Evolutionary conservation across 2,797 vertebrate genomes (phyloP).

Genomic region (Echeneis naucrates): DNA sequence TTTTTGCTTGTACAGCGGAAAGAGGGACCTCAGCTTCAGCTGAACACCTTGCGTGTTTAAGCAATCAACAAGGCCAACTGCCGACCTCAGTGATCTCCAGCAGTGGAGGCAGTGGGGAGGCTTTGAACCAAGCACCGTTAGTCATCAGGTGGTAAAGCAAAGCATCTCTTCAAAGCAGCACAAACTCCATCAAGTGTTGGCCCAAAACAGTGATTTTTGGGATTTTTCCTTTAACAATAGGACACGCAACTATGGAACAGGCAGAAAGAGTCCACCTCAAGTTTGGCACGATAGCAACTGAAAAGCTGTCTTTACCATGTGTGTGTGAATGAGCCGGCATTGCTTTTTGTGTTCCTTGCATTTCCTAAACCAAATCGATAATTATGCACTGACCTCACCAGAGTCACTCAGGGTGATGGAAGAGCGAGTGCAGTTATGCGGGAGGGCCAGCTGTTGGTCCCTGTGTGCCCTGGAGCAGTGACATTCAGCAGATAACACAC

Average conservation of each 20-base stretch:
- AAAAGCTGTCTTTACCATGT: background rate
- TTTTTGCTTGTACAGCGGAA: constrained; percentile 32
- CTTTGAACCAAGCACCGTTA: constrained; percentile 74
- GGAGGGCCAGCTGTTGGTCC: constrained; percentile 69
- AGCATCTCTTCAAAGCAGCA: constrained; percentile 68
- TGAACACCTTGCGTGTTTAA: constrained; percentile 58
- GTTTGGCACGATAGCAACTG: background rate
- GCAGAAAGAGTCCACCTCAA: constrained; percentile 12
- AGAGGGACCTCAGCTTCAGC: constrained; percentile 33
- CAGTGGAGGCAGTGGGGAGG: constrained; percentile 38
- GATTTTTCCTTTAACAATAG: constrained; percentile 31
- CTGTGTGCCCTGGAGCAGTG: constrained; percentile 36
- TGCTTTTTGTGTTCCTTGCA: constrained; percentile 31
- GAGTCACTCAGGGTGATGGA: constrained; percentile 66
- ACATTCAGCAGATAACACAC: constrained; percentile 64
- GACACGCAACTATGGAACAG: constrained; percentile 37
- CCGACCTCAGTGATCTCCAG: constrained; percentile 50
- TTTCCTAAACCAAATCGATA: constrained; percentile 50
- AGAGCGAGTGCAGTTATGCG: constrained; percentile 54
- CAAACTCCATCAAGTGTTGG: constrained; percentile 27
- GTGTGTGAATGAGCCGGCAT: constrained; percentile 24
- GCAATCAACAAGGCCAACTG: constrained; percentile 64
- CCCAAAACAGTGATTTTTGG: constrained; percentile 61
- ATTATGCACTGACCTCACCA: constrained; percentile 45
- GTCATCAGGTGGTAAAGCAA: constrained; percentile 65